Evolutionary conservation across 2,888 invertebrate species (phyloP).

Genomic region (Ophioninae sp.): DNA sequence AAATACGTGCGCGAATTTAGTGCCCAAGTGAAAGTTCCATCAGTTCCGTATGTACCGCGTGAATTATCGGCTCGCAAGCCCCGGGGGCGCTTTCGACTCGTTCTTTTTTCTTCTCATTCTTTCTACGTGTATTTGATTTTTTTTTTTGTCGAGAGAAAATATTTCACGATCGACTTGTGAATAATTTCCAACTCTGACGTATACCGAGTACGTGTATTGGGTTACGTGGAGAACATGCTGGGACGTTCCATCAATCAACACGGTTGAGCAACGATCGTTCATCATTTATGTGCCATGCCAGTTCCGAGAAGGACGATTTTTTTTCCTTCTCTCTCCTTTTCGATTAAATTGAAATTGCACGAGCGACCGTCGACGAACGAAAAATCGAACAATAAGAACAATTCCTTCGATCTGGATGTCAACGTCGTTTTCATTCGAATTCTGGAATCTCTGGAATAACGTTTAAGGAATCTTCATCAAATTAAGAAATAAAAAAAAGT

Average conservation of each 20-base stretch:
- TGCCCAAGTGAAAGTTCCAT: conserved; percentile 32
- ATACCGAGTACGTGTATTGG: not conserved
- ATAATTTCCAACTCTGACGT: conserved; percentile 35
- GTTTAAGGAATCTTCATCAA: no score
- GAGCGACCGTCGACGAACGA: not conserved
- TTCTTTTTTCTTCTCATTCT: conserved; percentile 9
- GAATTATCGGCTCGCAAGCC: conserved; percentile 31
- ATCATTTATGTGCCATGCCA: conserved; percentile 31
- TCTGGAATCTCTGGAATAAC: no score
- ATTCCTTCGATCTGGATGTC: not conserved
- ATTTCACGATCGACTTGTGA: conserved; percentile 49
- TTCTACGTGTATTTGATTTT: conserved; percentile 1
- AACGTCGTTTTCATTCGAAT: not conserved
- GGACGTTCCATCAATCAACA: conserved; percentile 52
- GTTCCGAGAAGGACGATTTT: not conserved
- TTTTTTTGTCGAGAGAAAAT: conserved; percentile 48
- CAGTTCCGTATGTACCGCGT: conserved; percentile 1
- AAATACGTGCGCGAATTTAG: conserved; percentile 15
- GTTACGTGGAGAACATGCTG: not conserved
- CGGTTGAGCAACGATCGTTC: conserved; percentile 48
- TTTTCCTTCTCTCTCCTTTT: conserved; percentile 12
- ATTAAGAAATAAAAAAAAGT: no score
- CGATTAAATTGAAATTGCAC: conserved; percentile 34
- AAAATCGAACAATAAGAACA: not conserved
- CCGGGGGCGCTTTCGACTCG: not conserved